Evolutionary conservation across 2,797 vertebrate genomes (phyloP), one percentile per base, ranked within the genome.

Genomic region (Macrochelys suwanniensis): DNA sequence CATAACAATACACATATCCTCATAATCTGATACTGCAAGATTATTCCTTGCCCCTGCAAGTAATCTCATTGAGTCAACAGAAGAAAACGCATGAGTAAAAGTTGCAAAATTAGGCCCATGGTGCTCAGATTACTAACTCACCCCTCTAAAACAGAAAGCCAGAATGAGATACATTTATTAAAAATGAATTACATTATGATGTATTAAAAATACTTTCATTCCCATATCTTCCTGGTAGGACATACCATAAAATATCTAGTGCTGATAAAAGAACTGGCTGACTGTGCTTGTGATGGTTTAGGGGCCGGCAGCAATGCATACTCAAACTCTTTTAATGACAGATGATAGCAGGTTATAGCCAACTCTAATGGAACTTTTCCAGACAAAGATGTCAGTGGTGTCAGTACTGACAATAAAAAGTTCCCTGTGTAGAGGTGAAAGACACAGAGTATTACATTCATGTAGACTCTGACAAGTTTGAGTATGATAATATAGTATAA

Each of bases 351-450:
- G 49, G 74, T 89, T 92, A 87, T 80, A 79, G 33, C 49, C 91
- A 96, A 53, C 80, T 85, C 65, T 82, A 92, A 54, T 84, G 68
- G 81, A 16, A 49, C 26, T 68, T 76, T 93, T 16, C 50, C 53
- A 81, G 45, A 81, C 45, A 78, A 61, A 94, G 92, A 50, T 71
- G n/a, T 86, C 89, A 47, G 37, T 80, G 88, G 59, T 49, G 71
- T 89, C 76, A 83, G 84, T 83, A 92, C 85, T 68, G 80, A 47
- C 1, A 90, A 80, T 82, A 54, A 53, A 53, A 92, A 94, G 74
- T 47, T 83, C 4, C 2, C 16, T 33, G 5, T 80, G 85, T 87
- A 74, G 74, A 84, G 80, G 79, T 50, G 37, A 74, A 28, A 90
- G 68, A 91, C 88, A 80, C 80, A 57, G 6, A 79, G 77, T 76